These are phyloP conservation scores for Dufourea novaeangliae DNA, from an alignment of 1,140 invertebrate species.

Conservation along the genomic window DNA sequence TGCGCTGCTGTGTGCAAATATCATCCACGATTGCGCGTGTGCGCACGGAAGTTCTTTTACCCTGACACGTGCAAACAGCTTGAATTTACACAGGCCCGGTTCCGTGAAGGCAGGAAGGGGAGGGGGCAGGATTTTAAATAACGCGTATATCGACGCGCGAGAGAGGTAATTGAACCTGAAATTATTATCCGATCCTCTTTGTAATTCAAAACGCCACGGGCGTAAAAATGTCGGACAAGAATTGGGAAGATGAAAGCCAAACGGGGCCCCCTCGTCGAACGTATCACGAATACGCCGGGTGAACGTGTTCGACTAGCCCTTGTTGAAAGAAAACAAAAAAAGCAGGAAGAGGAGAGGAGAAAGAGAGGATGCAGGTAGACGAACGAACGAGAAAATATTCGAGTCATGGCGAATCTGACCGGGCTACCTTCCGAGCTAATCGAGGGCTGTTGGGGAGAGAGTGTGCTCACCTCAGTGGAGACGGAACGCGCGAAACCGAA, in stretches of 20 bases:
- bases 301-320: neutral
- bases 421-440: neutral
- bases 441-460: no score
- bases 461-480: neutral
- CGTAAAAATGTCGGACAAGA: conserved; percentile 21
- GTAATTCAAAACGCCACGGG: conserved; percentile 24
- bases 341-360: neutral
- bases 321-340: neutral
- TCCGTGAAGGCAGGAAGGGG: neutral
- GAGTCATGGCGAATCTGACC: conserved; percentile 5
- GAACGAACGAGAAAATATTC: neutral
- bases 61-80: conserved; percentile 41
- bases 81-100: conserved; percentile 22
- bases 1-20: conserved; percentile 4
- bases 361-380: neutral
- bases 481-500: neutral
- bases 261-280: neutral
- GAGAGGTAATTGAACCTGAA: conserved; percentile 46
- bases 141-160: conserved; percentile 36
- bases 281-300: neutral
- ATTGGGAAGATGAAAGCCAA: conserved; percentile 35
- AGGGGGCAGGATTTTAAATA: conserved; percentile 32
- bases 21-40: neutral
- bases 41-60: conserved; percentile 21
- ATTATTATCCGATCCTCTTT: conserved; percentile 32